Conservation (phyloP, 2,797 vertebrate species). For the Micrastur ruficollis region DNA sequence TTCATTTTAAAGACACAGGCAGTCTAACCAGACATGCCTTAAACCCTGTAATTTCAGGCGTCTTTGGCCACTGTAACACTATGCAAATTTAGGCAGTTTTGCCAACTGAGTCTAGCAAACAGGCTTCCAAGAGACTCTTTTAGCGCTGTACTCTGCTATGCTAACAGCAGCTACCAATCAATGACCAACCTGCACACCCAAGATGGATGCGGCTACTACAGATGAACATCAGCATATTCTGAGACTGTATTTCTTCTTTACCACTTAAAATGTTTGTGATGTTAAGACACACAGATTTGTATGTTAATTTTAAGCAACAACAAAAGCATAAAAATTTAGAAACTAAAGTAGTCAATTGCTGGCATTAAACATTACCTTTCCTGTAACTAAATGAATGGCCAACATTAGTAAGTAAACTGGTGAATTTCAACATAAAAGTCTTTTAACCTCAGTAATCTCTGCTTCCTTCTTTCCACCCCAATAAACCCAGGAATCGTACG, state of each 20-base stretch:
- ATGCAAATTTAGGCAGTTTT: background rate
- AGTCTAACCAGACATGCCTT: background rate
- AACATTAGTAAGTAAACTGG: constrained; percentile 12
- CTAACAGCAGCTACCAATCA: background rate
- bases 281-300: background rate
- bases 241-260: background rate
- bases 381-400: constrained; percentile 13
- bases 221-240: background rate
- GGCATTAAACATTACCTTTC: background rate
- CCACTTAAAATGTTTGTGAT: background rate
- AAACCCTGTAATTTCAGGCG: background rate
- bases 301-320: constrained; percentile 24
- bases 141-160: background rate
- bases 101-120: background rate
- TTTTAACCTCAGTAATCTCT: background rate
- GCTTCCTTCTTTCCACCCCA: background rate
- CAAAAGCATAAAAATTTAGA: background rate
- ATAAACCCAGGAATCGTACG: background rate
- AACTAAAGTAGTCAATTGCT: background rate
- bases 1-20: background rate
- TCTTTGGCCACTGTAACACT: background rate
- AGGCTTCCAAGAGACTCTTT: background rate
- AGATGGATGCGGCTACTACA: background rate
- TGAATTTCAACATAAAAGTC: background rate
- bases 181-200: background rate